These are phyloP conservation scores for Amphipyra berbera DNA, from an alignment of 2,888 invertebrate species.

Conservation along the genomic window DNA sequence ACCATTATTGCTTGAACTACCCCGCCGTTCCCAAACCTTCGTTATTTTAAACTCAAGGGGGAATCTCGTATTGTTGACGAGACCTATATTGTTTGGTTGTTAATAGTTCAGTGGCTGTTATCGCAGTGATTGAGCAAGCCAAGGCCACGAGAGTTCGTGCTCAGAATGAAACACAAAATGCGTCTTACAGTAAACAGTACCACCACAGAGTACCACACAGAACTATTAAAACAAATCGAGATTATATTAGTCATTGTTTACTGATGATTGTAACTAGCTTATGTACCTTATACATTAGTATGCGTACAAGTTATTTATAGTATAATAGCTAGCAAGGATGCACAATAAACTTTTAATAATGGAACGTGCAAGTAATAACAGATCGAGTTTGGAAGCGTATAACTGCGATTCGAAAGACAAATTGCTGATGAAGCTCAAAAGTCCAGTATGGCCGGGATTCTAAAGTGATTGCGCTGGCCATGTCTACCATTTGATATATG, in stretches of 20 bases:
- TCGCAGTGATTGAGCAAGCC: constrained; percentile 68
- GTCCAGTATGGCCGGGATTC: constrained; percentile 11
- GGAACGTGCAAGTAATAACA: background rate
- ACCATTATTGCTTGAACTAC: constrained; percentile 54
- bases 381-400: constrained; percentile 5
- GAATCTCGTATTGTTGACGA: constrained; percentile 16
- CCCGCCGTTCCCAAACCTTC: constrained; percentile 26
- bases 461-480: constrained; percentile 39
- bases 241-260: constrained; percentile 56
- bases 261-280: constrained; percentile 25
- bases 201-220: no score
- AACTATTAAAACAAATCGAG: constrained; percentile 52
- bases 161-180: constrained; percentile 68
- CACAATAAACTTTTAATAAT: background rate
- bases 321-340: background rate
- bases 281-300: constrained; percentile 15
- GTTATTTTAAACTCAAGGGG: constrained; percentile 17
- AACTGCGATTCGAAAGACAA: constrained; percentile 26
- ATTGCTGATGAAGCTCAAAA: constrained; percentile 30
- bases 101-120: constrained; percentile 64
- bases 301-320: background rate
- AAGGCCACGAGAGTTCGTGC: constrained; percentile 71
- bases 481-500: constrained; percentile 20
- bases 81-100: constrained; percentile 44
- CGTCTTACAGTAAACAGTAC: constrained; percentile 61